Evolutionary conservation across 2,113 vertebrate species (phyloP), one percentile per base, ranked within the genome.

Genomic region (Amazona vittata): DNA sequence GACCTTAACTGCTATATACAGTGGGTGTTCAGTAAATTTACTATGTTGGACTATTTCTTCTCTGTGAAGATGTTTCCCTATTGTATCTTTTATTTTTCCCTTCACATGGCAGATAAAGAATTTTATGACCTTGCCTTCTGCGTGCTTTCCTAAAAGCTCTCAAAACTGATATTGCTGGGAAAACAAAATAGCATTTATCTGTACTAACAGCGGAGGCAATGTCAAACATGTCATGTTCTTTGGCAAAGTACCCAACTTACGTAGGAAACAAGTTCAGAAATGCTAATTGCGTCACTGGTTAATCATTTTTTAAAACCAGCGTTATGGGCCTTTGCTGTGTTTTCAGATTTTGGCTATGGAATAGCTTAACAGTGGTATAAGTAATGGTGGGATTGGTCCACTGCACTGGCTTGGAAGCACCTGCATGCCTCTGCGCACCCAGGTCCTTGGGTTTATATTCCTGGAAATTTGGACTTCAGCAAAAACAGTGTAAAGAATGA

Each of bases 1-100:
- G 96, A 96, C 96, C 91, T 96, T 85, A 92, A 95, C 95, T 93
- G 92, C 93, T 93, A 94, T 15, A 93, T 96, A 93, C 89, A 93
- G 92, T 89, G 88, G 89, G 73, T n/a, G 86, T 89, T 80, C 83
- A 63, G 84, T 60, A 68, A 83, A 96, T 96, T 95, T 94, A 93
- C 92, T 93, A 80, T 83, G 73, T n/a, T 83, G 91, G 52, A 84
- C 74, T 64, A 80, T 60, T 92, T 75, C 92, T 92, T 50, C 92
- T 89, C 86, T 5, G 2, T 20, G 82, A 89, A 91, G 90, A 91
- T 35, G 94, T 65, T 60, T 68, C 63, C 73, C 59, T 77, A 85
- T 82, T 92, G 89, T 79, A 63, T 75, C 80, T 95, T 94, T 82
- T 47, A 65, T 74, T 94, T 83, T 85, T 50, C 71, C 79, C 70